phyloP scores from a whole-genome alignment of 2,888 invertebrate genomes.

The Barypeithes pellucidus region DNA sequence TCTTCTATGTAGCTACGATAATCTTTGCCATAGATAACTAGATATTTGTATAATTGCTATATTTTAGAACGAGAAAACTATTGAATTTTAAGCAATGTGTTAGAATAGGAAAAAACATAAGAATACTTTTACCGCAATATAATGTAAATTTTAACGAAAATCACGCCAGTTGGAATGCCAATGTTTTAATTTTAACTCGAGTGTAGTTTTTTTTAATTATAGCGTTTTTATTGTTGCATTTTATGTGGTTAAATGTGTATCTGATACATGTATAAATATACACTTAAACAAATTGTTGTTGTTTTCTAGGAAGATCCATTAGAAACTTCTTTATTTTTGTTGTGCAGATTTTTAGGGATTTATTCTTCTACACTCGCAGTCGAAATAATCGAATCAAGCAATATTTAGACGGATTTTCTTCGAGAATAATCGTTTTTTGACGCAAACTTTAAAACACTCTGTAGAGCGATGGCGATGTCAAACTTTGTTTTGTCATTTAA shows the following conservation, averaged over 20 bases:
- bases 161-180: constrained; percentile 13
- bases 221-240: constrained; percentile 37
- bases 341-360: no score
- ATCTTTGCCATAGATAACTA: background rate
- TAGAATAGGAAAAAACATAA: constrained; percentile 19
- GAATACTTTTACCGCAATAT: constrained; percentile 12
- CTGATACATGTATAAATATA: constrained; percentile 42
- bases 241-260: constrained; percentile 40
- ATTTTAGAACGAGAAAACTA: constrained; percentile 5
- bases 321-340: no score
- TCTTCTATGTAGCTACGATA: background rate
- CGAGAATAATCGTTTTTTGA: no score
- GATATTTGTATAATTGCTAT: constrained; percentile 13
- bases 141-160: constrained; percentile 11
- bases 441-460: no score
- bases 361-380: no score
- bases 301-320: no score
- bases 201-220: constrained; percentile 26
- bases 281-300: constrained; percentile 18
- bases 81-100: constrained; percentile 17
- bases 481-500: no score
- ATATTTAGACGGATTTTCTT: no score
- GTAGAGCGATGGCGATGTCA: no score
- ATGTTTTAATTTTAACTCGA: constrained; percentile 26
- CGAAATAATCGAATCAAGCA: no score